Conservation (phyloP, 2,888 invertebrate species). For the Xanthorhoe designata region DNA sequence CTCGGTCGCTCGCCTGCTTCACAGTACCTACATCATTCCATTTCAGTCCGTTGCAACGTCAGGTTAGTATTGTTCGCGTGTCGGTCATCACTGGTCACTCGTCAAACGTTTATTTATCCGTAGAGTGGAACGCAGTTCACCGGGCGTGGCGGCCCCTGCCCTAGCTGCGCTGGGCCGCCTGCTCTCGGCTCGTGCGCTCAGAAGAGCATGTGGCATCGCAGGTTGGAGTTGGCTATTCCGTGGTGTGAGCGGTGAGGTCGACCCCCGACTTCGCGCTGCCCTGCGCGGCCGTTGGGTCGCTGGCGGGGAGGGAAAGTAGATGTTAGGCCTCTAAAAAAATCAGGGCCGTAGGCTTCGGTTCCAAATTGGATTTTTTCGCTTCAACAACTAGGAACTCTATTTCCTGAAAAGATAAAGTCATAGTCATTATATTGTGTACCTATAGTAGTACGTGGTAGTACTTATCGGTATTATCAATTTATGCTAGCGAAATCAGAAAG, state of each 20-base stretch:
- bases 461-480: background rate
- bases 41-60: constrained; percentile 70
- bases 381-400: constrained; percentile 97
- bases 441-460: background rate
- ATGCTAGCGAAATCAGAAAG: background rate
- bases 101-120: constrained; percentile 51
- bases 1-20: constrained; percentile 69
- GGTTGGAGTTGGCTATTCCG: constrained; percentile 86
- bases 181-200: constrained; percentile 55
- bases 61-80: constrained; percentile 54
- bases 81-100: constrained; percentile 49
- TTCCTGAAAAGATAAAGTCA: constrained; percentile 82
- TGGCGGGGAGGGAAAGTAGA: constrained; percentile 94
- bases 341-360: constrained; percentile 95
- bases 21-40: constrained; percentile 56
- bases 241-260: constrained; percentile 87
- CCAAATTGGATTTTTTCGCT: constrained; percentile 96
- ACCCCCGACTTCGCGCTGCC: constrained; percentile 86
- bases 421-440: background rate
- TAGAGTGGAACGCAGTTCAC: constrained; percentile 59
- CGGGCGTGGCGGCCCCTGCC: constrained; percentile 22
- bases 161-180: background rate
- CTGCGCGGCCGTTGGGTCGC: constrained; percentile 89
- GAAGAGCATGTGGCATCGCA: constrained; percentile 86
- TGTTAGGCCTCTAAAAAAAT: constrained; percentile 97